Evolutionary conservation across 64 coral and sea anemone genomes (phyloP).

Genomic region (Catalaphyllia jardinei): DNA sequence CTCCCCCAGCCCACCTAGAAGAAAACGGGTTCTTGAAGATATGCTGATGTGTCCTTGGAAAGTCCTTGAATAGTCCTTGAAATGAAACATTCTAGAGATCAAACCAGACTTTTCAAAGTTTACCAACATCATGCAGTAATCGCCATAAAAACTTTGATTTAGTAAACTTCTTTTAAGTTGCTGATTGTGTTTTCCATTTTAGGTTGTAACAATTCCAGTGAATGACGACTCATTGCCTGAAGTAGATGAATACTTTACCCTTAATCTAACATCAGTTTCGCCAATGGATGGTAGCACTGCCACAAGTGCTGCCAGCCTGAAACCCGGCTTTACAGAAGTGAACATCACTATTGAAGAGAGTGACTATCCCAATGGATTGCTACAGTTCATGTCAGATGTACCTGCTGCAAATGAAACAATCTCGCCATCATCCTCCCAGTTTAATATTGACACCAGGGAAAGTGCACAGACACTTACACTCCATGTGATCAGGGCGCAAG

Average conservation of each 20-base stretch:
- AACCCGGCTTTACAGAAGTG: conserved; percentile 55
- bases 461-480: conserved; percentile 66
- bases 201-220: conserved; percentile 62
- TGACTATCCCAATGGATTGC: conserved; percentile 78
- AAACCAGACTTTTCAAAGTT: too few relatives aligned
- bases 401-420: conserved; percentile 60
- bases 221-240: conserved; percentile 79
- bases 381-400: conserved; percentile 74
- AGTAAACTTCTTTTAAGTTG: not conserved
- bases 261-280: conserved; percentile 65
- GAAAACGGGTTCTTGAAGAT: too few relatives aligned
- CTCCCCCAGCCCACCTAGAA: too few relatives aligned
- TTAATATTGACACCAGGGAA: conserved; percentile 74
- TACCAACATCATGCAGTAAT: too few relatives aligned
- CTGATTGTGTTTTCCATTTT: not conserved
- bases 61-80: too few relatives aligned
- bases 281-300: conserved; percentile 83
- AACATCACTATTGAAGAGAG: conserved; percentile 81
- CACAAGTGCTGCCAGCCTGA: conserved; percentile 89
- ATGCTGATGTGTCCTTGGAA: too few relatives aligned
- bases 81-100: too few relatives aligned
- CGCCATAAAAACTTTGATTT: not conserved
- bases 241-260: conserved; percentile 66
- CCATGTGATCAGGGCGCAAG: conserved; percentile 72
- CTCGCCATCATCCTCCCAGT: conserved; percentile 35